Base-by-base conservation (phyloP, 2,888 invertebrate genomes). In the Rhamphomyia laevipes region DNA sequence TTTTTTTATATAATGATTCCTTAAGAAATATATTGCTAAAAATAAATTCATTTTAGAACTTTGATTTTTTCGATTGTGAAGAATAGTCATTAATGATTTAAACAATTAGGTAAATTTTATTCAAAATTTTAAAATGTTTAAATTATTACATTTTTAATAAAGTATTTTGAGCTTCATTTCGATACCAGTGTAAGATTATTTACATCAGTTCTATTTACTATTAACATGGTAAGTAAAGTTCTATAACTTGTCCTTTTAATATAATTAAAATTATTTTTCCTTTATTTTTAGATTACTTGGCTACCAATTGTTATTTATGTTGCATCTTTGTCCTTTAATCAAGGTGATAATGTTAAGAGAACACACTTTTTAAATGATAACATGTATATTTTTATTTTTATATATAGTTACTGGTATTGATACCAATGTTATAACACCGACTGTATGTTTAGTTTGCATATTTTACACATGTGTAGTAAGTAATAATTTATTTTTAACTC, bases 391-490 rank as follows among this genome's bases (percentile, higher is more conserved):
- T 33, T 33, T 33, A n/a, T 35, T 35, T n/a, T n/a, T n/a, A n/a
- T n/a, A n/a, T 33, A 33, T 53, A 68, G 68, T 69, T 31, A 65
- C 68, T 51, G 90, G 89, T 45, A 77, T 90, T 11, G 82, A 86
- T 60, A 78, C 89, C 35, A 88, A 90, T 66, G 71, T 85, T 33
- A 80, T 89, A 12, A 87, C 90, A 2, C 83, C 89, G 1, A 77
- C 86, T 15, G 86, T 90, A 2, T 90, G 89, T 66, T 69, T 84
- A 37, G 64, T 67, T 78, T 57, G 86, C 72, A 92, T 92, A 60
- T 90, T 93, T 72, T 94, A 94, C 70, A 93, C 93, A 1, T 86
- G 89, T 51, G 90, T 56, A 85, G 89, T 73, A 84, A 87, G 61
- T 84, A n/a, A n/a, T n/a, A n/a, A n/a, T n/a, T n/a, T n/a, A 5